A percentile compares a stretch with the other conserved stretches of the same genome.
Conservation (phyloP, 1,140 invertebrate species). For the Charaxes varanes region DNA sequence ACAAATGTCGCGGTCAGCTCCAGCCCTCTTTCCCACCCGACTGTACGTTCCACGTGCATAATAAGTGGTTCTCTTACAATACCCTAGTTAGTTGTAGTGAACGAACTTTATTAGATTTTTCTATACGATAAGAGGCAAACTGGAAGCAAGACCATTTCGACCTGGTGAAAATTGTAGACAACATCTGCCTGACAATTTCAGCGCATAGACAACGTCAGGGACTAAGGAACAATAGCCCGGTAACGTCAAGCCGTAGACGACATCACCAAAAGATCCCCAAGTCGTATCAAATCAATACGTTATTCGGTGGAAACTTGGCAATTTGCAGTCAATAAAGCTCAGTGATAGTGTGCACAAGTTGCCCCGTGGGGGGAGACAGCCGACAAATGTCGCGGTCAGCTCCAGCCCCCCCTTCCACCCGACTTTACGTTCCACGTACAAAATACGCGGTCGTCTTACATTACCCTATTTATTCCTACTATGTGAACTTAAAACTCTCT, state of each 20-base stretch:
- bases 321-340: constrained; percentile 32
- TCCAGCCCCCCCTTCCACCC: constrained; percentile 18
- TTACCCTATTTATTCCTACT: too few species aligned
- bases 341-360: constrained; percentile 32
- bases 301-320: constrained; percentile 22
- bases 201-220: too few species aligned
- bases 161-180: too few species aligned
- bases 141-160: too few species aligned
- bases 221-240: too few species aligned
- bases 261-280: not conserved
- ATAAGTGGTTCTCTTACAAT: too few species aligned
- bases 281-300: constrained; percentile 18
- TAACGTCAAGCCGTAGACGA: not conserved
- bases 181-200: too few species aligned
- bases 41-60: constrained; percentile 12
- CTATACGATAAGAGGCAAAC: too few species aligned
- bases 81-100: too few species aligned
- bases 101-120: too few species aligned
- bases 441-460: constrained; percentile 5
- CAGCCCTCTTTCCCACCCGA: constrained; percentile 20
- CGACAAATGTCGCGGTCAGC: constrained; percentile 64
- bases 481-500: too few species aligned
- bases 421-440: constrained; percentile 15
- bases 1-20: constrained; percentile 62
- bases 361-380: constrained; percentile 26